Conservation (phyloP, 2,888 invertebrate species). For the Calliphora vomitoria region DNA sequence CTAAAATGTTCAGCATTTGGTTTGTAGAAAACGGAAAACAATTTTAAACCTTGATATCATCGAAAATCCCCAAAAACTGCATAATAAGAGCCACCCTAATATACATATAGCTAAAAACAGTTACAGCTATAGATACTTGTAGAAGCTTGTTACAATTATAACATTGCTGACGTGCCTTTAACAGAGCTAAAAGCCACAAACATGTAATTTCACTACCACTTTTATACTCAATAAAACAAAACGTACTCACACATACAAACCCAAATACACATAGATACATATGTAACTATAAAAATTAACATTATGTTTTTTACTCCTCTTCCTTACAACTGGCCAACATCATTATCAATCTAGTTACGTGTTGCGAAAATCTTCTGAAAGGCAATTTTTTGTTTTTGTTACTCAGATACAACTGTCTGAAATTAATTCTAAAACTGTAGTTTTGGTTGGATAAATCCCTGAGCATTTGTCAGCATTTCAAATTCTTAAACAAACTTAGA, state of each 20-base stretch:
- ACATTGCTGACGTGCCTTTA: conserved; percentile 60
- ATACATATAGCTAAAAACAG: background rate
- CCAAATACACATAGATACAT: background rate
- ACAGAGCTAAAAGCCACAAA: conserved; percentile 60
- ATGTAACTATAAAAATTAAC: background rate
- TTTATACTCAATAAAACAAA: conserved; percentile 49
- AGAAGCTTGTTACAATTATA: conserved; percentile 50
- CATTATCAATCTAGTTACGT: conserved; percentile 40
- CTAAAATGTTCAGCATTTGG: too few species aligned
- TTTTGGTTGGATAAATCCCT: background rate
- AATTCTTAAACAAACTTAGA: background rate
- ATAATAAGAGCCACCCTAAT: background rate
- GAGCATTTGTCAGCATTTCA: conserved; percentile 29
- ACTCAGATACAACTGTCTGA: background rate
- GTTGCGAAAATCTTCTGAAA: background rate
- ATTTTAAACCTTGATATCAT: background rate
- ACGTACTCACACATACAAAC: background rate
- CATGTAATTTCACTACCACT: conserved; percentile 53
- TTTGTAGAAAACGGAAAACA: too few species aligned
- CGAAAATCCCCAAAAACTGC: too few species aligned
- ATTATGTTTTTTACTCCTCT: background rate
- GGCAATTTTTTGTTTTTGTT: background rate
- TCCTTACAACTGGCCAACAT: conserved; percentile 19
- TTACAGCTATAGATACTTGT: background rate
- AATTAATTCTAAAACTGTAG: conserved; percentile 22